phyloP scores from a whole-genome alignment of 1,140 invertebrate genomes.

The Eubasilissa regina region DNA sequence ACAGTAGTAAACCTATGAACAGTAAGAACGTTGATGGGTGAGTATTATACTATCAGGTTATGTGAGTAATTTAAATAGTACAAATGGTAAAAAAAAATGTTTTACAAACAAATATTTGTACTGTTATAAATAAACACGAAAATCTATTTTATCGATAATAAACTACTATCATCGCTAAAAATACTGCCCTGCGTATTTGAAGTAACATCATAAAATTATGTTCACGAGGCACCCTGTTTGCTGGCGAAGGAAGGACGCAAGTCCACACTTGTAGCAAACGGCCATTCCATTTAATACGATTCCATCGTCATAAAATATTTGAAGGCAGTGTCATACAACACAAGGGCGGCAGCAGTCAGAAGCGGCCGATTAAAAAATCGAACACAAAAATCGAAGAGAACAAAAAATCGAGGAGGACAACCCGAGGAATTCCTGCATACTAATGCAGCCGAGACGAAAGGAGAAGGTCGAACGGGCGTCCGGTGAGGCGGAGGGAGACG shows the following conservation, averaged over 20 bases:
- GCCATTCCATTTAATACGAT: constrained; percentile 10
- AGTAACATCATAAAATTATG: too few relatives aligned
- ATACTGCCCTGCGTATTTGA: too few relatives aligned
- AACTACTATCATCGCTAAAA: too few relatives aligned
- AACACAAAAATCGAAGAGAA: constrained; percentile 44
- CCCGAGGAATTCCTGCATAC: constrained; percentile 54
- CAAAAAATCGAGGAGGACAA: constrained; percentile 47
- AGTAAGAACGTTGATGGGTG: too few relatives aligned
- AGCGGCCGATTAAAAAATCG: constrained; percentile 51
- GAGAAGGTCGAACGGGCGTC: neutral
- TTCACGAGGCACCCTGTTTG: too few relatives aligned
- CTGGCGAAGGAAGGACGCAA: neutral
- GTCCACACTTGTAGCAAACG: neutral
- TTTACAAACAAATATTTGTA: too few relatives aligned
- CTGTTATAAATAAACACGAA: too few relatives aligned
- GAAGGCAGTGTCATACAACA: constrained; percentile 8
- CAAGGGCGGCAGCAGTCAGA: neutral
- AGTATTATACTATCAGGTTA: too few relatives aligned
- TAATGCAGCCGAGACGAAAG: constrained; percentile 39
- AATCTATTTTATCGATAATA: too few relatives aligned
- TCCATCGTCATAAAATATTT: constrained; percentile 13
- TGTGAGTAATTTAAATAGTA: too few relatives aligned
- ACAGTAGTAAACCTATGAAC: too few relatives aligned
- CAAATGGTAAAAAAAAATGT: too few relatives aligned
- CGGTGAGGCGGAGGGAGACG: constrained; percentile 23